Percentiles rank a stretch among this genome's conserved stretches.
Conservation (phyloP, 2,888 invertebrate species). For the Latheticus oryzae region DNA sequence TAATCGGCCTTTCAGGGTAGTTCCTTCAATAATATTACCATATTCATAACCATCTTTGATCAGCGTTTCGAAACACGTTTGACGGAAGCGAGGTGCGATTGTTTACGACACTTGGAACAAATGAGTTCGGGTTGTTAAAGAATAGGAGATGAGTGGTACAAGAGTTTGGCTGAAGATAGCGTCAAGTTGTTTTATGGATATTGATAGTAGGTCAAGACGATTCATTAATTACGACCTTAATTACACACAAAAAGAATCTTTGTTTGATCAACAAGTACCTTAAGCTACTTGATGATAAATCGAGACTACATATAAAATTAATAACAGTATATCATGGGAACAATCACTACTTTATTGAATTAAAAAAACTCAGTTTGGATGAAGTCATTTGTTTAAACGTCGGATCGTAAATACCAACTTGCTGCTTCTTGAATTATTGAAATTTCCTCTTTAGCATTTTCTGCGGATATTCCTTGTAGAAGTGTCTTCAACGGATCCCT, state of each 20-base stretch:
- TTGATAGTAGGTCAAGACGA: slow-evolving; percentile 57
- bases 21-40: slow-evolving; percentile 55
- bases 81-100: slow-evolving; percentile 58
- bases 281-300: slow-evolving; percentile 29
- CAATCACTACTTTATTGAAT: slow-evolving; percentile 34
- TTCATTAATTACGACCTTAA: slow-evolving; percentile 62
- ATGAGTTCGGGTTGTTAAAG: too few relatives aligned
- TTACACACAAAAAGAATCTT: slow-evolving; percentile 54
- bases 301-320: slow-evolving; percentile 20
- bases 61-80: slow-evolving; percentile 57
- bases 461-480: too few relatives aligned
- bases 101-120: slow-evolving; percentile 53
- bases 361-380: slow-evolving; percentile 26
- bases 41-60: slow-evolving; percentile 56
- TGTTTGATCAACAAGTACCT: slow-evolving; percentile 42
- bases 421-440: too few relatives aligned
- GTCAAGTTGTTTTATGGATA: slow-evolving; percentile 60
- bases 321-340: slow-evolving; percentile 20
- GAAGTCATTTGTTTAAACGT: slow-evolving; percentile 13
- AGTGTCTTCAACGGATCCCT: too few relatives aligned
- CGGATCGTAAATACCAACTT: neutral
- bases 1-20: slow-evolving; percentile 41
- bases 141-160: slow-evolving; percentile 44
- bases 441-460: too few relatives aligned
- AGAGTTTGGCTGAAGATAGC: slow-evolving; percentile 53